Conservation (phyloP, 2,888 invertebrate species). For the Caenorhabditis angaria region DNA sequence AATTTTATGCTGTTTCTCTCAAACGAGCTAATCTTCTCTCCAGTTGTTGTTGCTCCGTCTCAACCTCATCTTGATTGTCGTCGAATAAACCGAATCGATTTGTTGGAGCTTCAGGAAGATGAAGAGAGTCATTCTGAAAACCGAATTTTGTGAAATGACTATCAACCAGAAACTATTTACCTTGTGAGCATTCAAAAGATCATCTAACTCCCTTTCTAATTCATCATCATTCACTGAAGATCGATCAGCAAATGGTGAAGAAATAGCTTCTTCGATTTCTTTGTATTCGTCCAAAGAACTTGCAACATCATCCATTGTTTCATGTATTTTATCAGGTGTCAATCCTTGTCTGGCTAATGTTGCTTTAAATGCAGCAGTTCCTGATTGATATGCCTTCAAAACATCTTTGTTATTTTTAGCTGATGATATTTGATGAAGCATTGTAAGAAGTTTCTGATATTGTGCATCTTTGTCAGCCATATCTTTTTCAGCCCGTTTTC, state of each 20-base stretch:
- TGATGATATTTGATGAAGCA: constrained; percentile 65
- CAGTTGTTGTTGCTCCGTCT: constrained; percentile 23
- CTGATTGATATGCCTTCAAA: constrained; percentile 62
- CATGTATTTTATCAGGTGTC: constrained; percentile 66
- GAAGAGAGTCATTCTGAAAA: constrained; percentile 41
- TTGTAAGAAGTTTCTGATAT: constrained; percentile 59
- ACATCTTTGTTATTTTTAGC: constrained; percentile 69
- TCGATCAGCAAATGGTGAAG: constrained; percentile 17
- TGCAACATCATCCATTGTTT: constrained; percentile 67
- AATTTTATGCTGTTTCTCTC: constrained; percentile 28
- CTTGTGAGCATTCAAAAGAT: constrained; percentile 38
- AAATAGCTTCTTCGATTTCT: constrained; percentile 66
- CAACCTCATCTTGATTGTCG: constrained; percentile 14
- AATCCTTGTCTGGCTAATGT: constrained; percentile 65
- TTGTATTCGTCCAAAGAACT: constrained; percentile 63
- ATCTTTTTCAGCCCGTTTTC: constrained; percentile 65
- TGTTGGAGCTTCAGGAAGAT: constrained; percentile 36
- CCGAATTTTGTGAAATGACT: background rate
- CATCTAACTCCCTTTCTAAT: constrained; percentile 45
- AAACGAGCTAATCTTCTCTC: constrained; percentile 32
- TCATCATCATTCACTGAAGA: constrained; percentile 34
- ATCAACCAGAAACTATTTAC: constrained; percentile 3
- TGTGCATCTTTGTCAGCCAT: constrained; percentile 66
- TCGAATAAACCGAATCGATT: constrained; percentile 39
- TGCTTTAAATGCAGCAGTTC: constrained; percentile 66